Percentiles rank a stretch among this genome's conserved stretches.
These are phyloP conservation scores for Thalassaphorura encarpata DNA, from an alignment of 1,140 invertebrate genomes.

Conservation along the genomic window DNA sequence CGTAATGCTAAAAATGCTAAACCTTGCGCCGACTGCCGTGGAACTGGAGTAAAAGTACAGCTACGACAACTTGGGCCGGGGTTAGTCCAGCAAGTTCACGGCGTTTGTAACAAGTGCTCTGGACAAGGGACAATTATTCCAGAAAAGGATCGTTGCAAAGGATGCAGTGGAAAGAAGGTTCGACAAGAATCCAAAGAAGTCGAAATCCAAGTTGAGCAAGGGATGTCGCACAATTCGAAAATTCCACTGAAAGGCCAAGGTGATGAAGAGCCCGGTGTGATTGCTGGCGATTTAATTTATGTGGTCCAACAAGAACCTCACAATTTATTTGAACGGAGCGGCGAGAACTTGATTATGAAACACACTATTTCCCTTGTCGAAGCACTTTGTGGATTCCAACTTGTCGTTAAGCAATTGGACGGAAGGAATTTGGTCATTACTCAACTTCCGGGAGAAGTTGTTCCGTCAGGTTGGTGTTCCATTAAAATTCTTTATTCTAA, in stretches of 20 bases:
- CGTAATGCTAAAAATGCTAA: constrained; percentile 59
- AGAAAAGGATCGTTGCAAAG: constrained; percentile 68
- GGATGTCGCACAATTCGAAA: constrained; percentile 78
- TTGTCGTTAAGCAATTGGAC: constrained; percentile 75
- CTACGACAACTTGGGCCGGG: constrained; percentile 61
- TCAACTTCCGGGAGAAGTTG: not conserved
- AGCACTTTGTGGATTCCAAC: constrained; percentile 77
- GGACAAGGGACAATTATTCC: constrained; percentile 56
- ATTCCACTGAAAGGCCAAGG: constrained; percentile 79
- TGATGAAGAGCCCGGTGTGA: constrained; percentile 70
- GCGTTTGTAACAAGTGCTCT: constrained; percentile 55
- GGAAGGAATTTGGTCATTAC: constrained; percentile 60
- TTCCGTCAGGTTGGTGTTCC: not conserved
- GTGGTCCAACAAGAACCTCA: constrained; percentile 76
- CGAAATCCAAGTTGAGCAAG: constrained; percentile 83
- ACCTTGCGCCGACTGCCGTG: constrained; percentile 63
- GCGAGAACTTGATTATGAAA: constrained; percentile 63
- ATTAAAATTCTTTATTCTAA: no score
- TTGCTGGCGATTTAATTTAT: constrained; percentile 76
- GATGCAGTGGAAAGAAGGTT: constrained; percentile 72
- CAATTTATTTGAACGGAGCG: constrained; percentile 58
- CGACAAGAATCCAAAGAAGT: constrained; percentile 65
- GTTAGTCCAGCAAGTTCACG: constrained; percentile 74
- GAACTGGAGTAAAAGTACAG: constrained; percentile 60
- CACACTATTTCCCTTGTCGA: constrained; percentile 68